phyloP scores from a whole-genome alignment of 2,888 invertebrate genomes.

The Didymodactylos carnosus region DNA sequence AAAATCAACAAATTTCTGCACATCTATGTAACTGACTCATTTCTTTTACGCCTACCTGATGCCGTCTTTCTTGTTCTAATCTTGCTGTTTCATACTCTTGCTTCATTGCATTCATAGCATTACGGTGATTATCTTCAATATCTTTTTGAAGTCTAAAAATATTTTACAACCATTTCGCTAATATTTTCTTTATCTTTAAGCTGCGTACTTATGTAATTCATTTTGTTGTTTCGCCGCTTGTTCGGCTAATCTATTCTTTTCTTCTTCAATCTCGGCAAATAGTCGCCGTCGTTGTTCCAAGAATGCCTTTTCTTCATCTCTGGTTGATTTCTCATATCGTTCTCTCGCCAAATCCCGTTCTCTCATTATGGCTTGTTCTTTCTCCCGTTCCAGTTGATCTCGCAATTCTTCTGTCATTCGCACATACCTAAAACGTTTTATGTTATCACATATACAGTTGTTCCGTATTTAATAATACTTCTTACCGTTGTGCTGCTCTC shows the following conservation, averaged over 20 bases:
- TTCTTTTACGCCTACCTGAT: constrained; percentile 26
- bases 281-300: constrained; percentile 30
- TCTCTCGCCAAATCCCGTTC: constrained; percentile 32
- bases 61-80: constrained; percentile 30
- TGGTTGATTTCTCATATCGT: constrained; percentile 33
- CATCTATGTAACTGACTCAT: no score
- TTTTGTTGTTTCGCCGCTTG: constrained; percentile 25
- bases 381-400: constrained; percentile 32
- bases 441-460: no score
- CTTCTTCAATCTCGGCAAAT: constrained; percentile 31
- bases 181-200: no score
- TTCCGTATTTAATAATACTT: no score
- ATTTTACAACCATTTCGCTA: not conserved
- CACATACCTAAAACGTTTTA: no score
- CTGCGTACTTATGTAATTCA: constrained; percentile 30
- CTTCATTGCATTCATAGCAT: constrained; percentile 26
- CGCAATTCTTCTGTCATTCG: constrained; percentile 32
- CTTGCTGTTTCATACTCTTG: constrained; percentile 30
- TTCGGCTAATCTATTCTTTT: constrained; percentile 29
- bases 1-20: no score
- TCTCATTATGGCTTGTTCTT: constrained; percentile 30
- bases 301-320: constrained; percentile 31
- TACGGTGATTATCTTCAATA: constrained; percentile 28
- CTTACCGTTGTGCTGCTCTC: constrained; percentile 28
- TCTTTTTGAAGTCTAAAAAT: constrained; percentile 23